Conservation (phyloP, 2,797 vertebrate genomes). For the Tragelaphus eurycerus region DNA sequence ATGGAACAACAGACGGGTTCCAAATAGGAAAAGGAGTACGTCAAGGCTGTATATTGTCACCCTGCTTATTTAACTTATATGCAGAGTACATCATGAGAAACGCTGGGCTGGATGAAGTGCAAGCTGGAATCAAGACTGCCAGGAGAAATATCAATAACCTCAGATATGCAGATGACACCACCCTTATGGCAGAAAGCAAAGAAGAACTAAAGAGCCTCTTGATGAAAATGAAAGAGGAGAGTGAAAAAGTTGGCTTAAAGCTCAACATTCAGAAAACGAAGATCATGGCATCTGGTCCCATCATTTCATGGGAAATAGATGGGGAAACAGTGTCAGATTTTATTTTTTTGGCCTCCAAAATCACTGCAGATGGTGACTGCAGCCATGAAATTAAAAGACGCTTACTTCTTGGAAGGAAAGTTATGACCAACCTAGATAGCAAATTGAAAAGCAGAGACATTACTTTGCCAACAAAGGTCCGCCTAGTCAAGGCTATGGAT, state of each 20-base stretch:
- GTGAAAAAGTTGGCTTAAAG: neutral
- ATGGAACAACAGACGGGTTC: neutral
- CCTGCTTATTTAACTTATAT: neutral
- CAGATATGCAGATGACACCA: neutral
- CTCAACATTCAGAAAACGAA: neutral
- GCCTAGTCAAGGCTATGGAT: neutral
- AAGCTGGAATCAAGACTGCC: neutral
- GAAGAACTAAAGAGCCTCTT: neutral
- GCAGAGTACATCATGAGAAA: neutral
- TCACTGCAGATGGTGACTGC: neutral
- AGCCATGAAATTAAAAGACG: neutral
- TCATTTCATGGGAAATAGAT: neutral
- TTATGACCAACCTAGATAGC: neutral
- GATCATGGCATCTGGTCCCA: neutral
- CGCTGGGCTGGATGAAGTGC: neutral
- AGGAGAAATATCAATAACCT: neutral
- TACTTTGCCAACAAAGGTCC: neutral
- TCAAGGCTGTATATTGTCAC: neutral
- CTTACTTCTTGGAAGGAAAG: neutral
- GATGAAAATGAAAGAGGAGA: neutral
- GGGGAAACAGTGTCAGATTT: neutral
- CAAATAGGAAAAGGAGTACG: neutral
- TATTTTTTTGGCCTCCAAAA: neutral
- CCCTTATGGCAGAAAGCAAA: neutral
- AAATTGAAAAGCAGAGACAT: neutral